Evolutionary conservation across 2,888 invertebrate species (phyloP), one percentile per base, ranked within the genome.

Genomic region (Bruchidius siliquastri): DNA sequence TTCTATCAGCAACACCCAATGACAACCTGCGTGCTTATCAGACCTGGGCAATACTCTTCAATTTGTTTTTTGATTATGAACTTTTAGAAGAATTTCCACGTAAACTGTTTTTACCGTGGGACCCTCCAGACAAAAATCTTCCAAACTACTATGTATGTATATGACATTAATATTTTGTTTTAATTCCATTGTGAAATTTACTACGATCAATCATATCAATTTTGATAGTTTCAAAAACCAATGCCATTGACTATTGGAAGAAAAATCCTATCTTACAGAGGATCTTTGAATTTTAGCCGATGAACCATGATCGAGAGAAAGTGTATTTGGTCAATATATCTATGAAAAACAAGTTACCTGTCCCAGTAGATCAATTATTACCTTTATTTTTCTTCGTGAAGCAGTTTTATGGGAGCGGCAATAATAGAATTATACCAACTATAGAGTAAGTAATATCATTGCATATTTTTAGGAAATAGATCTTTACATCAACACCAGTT

Each of bases 381-480:
- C 86, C 90, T 0, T 88, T 94, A 66, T 93, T 91, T 90, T 92
- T 90, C 84, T 95, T 94, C 83, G 87, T 93, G 18, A 90, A 89
- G 78, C 90, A 92, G 73, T 90, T 91, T 79, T 89, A 91, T 83
- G 86, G 89, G 70, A 89, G 89, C 49, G 89, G 91, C 72, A 87
- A 86, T 10, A 90, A 88, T 71, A 88, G 88, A 80, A 86, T 95
- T 13, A 93, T 95, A 83, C 92, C 93, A 18, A 89, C 90, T 83
- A 82, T 94, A 76, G 95, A 95, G 94, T 93, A 86, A 90, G 92
- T 89, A 67, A 49, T 73, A n/a, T n/a, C n/a, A n/a, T n/a, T n/a
- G 13, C 71, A 67, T 72, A 72, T 67, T 67, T 72, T n/a, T n/a
- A n/a, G n/a, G n/a, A n/a, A n/a, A n/a, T n/a, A n/a, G n/a, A n/a